phyloP scores from a whole-genome alignment of 2,888 invertebrate genomes.

The Harpalus rubripes region DNA sequence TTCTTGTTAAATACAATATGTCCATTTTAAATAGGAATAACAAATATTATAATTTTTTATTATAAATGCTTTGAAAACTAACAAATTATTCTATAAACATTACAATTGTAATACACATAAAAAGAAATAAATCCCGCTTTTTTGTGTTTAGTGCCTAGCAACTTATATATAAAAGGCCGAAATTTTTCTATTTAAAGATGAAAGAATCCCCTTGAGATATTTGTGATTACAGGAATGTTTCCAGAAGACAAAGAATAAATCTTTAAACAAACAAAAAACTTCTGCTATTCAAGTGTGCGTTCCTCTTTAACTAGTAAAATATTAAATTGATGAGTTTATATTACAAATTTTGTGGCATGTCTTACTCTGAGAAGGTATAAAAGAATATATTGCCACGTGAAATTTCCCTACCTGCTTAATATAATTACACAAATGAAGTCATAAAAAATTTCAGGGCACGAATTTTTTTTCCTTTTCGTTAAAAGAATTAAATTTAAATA shows the following conservation, averaged over 20 bases:
- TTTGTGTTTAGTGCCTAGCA: background rate
- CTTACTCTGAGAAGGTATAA: constrained; percentile 12
- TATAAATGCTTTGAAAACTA: background rate
- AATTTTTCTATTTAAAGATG: background rate
- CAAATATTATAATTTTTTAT: too few species aligned
- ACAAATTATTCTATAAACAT: background rate
- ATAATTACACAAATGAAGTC: constrained; percentile 18
- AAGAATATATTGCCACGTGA: constrained; percentile 32
- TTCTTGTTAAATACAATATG: too few species aligned
- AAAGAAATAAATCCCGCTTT: background rate
- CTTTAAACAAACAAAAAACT: background rate
- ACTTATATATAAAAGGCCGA: background rate
- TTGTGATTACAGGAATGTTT: background rate
- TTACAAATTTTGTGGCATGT: constrained; percentile 25
- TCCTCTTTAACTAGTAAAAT: constrained; percentile 37
- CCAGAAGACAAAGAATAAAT: background rate
- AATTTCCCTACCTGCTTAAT: constrained; percentile 30
- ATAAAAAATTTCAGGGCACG: background rate
- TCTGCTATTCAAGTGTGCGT: background rate
- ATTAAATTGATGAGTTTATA: background rate
- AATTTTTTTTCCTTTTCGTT: constrained; percentile 28
- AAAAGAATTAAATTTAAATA: constrained; percentile 25
- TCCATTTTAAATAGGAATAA: too few species aligned
- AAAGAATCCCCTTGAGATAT: background rate
- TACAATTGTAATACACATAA: background rate